Evolutionary conservation across 2,888 invertebrate genomes (phyloP).

Genomic region (Punctoribates punctum): DNA sequence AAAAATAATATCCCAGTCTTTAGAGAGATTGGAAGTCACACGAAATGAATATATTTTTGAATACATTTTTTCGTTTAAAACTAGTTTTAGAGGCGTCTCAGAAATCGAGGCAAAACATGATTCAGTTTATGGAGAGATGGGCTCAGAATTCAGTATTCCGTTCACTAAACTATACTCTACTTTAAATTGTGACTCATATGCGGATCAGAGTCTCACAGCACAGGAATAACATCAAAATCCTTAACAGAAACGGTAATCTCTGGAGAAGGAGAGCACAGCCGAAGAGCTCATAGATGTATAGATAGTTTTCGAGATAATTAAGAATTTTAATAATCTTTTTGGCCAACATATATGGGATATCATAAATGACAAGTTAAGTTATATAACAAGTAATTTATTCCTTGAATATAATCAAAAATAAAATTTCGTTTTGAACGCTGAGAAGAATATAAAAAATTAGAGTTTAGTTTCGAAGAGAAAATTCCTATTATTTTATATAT

Average conservation of each 20-base stretch:
- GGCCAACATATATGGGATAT: neutral
- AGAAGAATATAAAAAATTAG: too few species aligned
- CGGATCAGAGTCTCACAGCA: neutral
- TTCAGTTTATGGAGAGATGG: neutral
- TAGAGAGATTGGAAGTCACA: neutral
- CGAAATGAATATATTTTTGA: neutral
- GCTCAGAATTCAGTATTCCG: neutral
- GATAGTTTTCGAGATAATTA: neutral
- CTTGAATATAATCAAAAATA: neutral
- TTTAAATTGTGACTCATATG: neutral
- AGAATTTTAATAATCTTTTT: neutral
- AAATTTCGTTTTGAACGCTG: neutral
- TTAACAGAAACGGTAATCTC: conserved; percentile 8
- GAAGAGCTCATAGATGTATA: neutral
- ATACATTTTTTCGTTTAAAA: neutral
- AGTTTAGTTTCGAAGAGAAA: too few species aligned
- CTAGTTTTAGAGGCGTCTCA: conserved; percentile 18
- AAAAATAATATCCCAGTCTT: conserved; percentile 5
- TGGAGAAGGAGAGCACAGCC: neutral
- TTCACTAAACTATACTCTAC: neutral
- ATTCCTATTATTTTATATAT: too few species aligned
- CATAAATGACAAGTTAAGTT: conserved; percentile 3
- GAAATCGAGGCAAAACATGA: neutral
- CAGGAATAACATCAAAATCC: neutral
- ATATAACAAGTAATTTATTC: conserved; percentile 13